Evolutionary conservation across 2,888 invertebrate species (phyloP), one percentile per base, ranked within the genome.

Genomic region (Poecilobothrus nobilitatus): DNA sequence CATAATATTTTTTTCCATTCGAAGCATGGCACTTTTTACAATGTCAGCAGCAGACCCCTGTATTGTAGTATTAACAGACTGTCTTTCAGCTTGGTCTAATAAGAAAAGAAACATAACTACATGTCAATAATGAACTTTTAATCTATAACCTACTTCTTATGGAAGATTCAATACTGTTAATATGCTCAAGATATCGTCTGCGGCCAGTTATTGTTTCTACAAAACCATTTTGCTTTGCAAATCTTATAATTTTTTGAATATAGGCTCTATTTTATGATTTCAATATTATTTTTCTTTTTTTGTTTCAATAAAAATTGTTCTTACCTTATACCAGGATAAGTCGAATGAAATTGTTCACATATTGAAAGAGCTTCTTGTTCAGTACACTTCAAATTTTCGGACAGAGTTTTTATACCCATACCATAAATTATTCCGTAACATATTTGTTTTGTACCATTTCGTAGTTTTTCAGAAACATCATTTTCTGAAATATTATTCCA

Each of bases 351-450:
- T 67, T 88, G 88, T 69, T 90, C 87, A 78, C 91, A 89, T 80
- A 97, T 92, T 67, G 85, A 83, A 4, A 84, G 84, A 0, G 97
- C 97, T 75, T 94, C 91, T 66, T 87, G 83, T 79, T 92, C 92
- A 0, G 86, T 85, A 12, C 95, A 88, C 69, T 88, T 88, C 53
- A 98, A 83, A 72, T 90, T 88, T 71, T 92, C 91, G 0, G 91
- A 88, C 41, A 99, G 83, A 0, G 92, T 86, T 76, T 87, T 91
- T 70, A 87, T 85, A 2, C 97, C 95, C 90, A 98, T 98, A 9
- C 98, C 99, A 80, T 99, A 99, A 69, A 99, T 90, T 76, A 99
- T 94, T 8, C 95, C 97, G 81, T 98, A 98, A 79, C 95, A 95
- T 41, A 97, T 87, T 82, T 95, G 89, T 81, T 97, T 96, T 6